Base-by-base conservation (phyloP, 2,888 invertebrate genomes). In the Nymphalis polychloros region DNA sequence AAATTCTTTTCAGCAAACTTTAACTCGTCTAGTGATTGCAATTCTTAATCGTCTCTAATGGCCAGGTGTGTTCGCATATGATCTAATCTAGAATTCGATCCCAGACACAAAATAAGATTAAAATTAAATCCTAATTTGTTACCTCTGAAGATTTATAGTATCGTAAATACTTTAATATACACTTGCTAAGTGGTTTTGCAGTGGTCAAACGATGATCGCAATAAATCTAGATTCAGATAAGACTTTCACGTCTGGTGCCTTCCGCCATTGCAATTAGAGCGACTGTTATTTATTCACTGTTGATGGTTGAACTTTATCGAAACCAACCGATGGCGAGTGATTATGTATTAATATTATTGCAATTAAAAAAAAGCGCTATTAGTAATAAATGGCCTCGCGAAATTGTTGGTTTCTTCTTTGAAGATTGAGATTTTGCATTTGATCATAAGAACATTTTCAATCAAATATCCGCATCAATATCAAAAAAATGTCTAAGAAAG, bases 161-260 rank as follows among this genome's bases (percentile, higher is more conserved):
- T 31, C 46, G 41, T 62, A 67, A 67, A 69, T 67, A 63, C 19
- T 62, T 65, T 67, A 65, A 72, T 72, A 69, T 72, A 71, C 72
- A 72, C 72, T 67, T 61, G 63, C 67, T 70, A 72, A 72, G 73
- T 72, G 73, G 72, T 63, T 65, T 48, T 53, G 71, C 64, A 57
- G 70, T 66, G 69, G 73, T 60, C 65, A 70, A 68, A 57, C 62
- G 71, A 68, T 67, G 72, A 73, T 70, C 53, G 71, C 68, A 70
- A 74, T 75, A 74, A 75, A 75, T 73, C 69, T 61, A 68, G 74
- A 73, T 72, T 57, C 27, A 72, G 70, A 74, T 70, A 72, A 71
- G 64, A 68, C 73, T 73, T 73, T 73, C 71, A 73, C 70, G 69
- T 72, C 64, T 66, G 23, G 13, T 52, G 69, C 65, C 72, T 72